Conservation (phyloP, 2,888 invertebrate species). For the Nezara viridula region DNA sequence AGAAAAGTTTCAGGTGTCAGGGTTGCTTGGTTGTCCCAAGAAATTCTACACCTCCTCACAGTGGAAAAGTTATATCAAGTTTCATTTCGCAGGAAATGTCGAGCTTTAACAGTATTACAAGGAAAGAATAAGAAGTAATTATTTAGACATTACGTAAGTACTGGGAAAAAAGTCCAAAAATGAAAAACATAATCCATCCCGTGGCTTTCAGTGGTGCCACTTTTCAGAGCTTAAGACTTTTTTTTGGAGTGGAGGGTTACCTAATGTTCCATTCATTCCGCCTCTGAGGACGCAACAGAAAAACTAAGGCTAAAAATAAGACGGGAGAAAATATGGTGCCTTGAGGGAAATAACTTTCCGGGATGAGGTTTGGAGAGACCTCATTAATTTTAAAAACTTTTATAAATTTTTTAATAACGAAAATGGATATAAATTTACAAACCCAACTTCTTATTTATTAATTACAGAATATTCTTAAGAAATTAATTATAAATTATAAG, state of each 20-base stretch:
- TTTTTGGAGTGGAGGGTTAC: not conserved
- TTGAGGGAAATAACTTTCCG: slow-evolving; percentile 11
- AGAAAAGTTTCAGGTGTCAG: slow-evolving; percentile 38
- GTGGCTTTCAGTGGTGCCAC: not conserved
- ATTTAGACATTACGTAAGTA: not conserved
- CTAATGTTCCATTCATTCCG: slow-evolving; percentile 17
- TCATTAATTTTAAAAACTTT: not conserved
- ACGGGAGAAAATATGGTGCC: slow-evolving; percentile 16
- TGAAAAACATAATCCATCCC: not conserved
- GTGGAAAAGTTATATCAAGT: slow-evolving; percentile 20
- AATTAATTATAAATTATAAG: not conserved
- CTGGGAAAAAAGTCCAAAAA: not conserved
- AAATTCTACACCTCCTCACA: slow-evolving; percentile 17
- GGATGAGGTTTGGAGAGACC: not conserved
- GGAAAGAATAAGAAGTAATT: not conserved
- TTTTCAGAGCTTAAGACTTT: not conserved
- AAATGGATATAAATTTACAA: not conserved
- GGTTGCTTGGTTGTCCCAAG: not conserved
- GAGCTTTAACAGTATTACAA: not conserved
- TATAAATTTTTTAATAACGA: not conserved
- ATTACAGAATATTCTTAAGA: not conserved
- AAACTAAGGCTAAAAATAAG: slow-evolving; percentile 24
- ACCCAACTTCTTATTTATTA: not conserved
- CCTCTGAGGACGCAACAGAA: not conserved
- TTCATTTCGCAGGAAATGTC: not conserved